These are phyloP conservation scores for Priocnemis perturbator DNA, from an alignment of 2,888 invertebrate genomes.

Conservation along the genomic window DNA sequence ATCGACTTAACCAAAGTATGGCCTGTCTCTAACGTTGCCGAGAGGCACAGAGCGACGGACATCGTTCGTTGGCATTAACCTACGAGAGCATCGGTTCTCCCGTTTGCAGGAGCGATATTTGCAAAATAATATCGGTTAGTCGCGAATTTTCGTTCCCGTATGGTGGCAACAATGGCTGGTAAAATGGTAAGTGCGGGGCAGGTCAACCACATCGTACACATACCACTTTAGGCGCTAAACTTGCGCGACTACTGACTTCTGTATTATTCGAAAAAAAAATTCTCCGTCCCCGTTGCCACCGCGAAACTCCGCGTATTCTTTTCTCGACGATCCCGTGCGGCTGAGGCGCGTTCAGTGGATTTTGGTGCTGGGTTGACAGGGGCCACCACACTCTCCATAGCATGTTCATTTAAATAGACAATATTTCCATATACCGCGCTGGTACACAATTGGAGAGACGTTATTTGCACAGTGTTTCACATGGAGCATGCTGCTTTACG, in stretches of 20 bases:
- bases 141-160: slow-evolving; percentile 51
- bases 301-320: neutral
- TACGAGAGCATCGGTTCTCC: neutral
- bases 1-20: slow-evolving; percentile 18
- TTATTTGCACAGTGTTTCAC: neutral
- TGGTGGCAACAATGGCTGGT: slow-evolving; percentile 68
- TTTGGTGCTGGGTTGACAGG: neutral
- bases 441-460: neutral
- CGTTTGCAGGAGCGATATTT: neutral
- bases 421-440: neutral
- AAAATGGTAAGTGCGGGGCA: slow-evolving; percentile 65
- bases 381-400: neutral
- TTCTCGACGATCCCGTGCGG: neutral
- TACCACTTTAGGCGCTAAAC: slow-evolving; percentile 40
- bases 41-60: neutral
- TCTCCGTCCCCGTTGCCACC: neutral
- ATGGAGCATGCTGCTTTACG: neutral
- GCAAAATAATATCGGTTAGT: slow-evolving; percentile 32
- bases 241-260: slow-evolving; percentile 29
- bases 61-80: neutral
- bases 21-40: neutral
- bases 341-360: neutral
- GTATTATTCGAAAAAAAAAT: slow-evolving; percentile 14
- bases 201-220: slow-evolving; percentile 65
- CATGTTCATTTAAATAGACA: neutral